Evolutionary conservation across 1,140 invertebrate species (phyloP).

Genomic region (Drosophila nigromelanica): DNA sequence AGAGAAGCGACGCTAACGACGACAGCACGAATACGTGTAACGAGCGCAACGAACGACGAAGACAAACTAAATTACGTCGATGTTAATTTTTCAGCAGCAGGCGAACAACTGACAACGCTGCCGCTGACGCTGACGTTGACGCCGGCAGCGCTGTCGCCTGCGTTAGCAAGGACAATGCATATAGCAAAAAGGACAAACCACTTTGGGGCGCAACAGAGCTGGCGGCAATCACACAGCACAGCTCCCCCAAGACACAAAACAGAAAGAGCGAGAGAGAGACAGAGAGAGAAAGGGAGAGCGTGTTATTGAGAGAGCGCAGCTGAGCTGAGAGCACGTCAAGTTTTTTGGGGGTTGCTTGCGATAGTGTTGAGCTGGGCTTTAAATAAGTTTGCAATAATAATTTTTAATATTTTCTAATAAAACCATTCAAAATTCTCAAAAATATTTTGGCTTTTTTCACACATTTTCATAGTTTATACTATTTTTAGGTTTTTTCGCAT

Average conservation of each 20-base stretch:
- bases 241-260: conserved; percentile 33
- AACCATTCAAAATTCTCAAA: too few species aligned
- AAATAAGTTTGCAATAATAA: neutral
- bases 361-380: conserved; percentile 23
- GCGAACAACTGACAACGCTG: conserved; percentile 60
- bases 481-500: neutral
- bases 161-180: conserved; percentile 69
- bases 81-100: conserved; percentile 79
- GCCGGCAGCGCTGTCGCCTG: conserved; percentile 29
- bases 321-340: neutral
- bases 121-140: conserved; percentile 29
- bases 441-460: neutral
- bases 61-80: conserved; percentile 79
- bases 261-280: conserved; percentile 4
- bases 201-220: conserved; percentile 43
- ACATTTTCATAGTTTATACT: neutral
- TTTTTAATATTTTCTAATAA: neutral
- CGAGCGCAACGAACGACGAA: conserved; percentile 78
- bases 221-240: conserved; percentile 9
- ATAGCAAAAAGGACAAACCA: conserved; percentile 67
- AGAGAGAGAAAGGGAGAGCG: neutral
- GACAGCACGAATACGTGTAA: conserved; percentile 64
- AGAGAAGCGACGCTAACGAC: conserved; percentile 33
- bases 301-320: conserved; percentile 4
- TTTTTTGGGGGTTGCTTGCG: conserved; percentile 9